Evolutionary conservation across 2,888 invertebrate species (phyloP), one percentile per base, ranked within the genome.

Genomic region (Monoplex corrugatus): DNA sequence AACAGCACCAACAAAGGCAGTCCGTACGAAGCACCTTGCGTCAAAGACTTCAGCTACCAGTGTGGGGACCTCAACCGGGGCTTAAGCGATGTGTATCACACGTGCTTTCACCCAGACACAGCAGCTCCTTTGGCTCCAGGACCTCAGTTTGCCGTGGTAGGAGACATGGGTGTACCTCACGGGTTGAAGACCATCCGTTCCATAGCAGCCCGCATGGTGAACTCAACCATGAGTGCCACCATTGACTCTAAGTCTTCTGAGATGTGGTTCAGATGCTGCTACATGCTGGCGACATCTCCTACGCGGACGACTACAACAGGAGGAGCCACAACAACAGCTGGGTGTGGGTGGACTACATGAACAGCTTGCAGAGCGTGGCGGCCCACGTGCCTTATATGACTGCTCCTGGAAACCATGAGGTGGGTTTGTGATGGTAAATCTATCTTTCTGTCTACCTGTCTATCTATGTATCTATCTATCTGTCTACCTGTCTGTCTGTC

Each of bases 331-430:
- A 92, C 88, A 91, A 92, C 78, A 91, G 91, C 72, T 90, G 89
- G 68, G 89, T 91, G 43, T 91, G 92, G 91, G 91, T 89, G 63
- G 90, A 91, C 38, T 92, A 91, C 89, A 92, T 92, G 92, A 88
- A 89, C 38, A 88, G 85, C 50, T 43, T 92, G 44, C 86, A 90
- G 68, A 87, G 84, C 19, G 89, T 92, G n/a, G 89, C 88, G 3
- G 86, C 89, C n/a, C 63, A 84, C n/a, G 84, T 92, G 16, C 92
- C 92, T 2, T 92, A 92, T 72, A 91, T 92, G 91, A 90, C 91
- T 6, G 75, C 89, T 19, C 91, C 91, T 28, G 92, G 92, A 16
- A 92, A 92, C 87, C 92, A 92, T 78, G 92, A 92, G 85, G 72
- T 83, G 16, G 75, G 86, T 57, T 45, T 43, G 43, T 38, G 2